phyloP scores from a whole-genome alignment of 2,797 vertebrate species.

The Enteromius treurensis region DNA sequence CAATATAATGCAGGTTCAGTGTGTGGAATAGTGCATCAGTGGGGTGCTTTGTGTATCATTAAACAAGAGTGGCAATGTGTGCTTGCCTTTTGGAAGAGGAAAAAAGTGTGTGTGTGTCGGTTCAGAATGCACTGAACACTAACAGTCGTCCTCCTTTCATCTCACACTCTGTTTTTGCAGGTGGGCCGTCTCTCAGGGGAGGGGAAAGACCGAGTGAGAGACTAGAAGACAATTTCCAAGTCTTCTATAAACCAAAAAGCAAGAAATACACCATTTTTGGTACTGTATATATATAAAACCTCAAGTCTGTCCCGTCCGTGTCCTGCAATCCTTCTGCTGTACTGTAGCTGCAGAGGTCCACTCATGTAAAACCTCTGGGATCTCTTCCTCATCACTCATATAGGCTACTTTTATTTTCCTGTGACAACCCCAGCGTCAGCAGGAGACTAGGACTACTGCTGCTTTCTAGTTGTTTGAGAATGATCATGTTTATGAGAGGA shows the following conservation, averaged over 20 bases:
- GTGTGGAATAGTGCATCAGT: conserved; percentile 19
- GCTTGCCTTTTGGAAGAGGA: conserved; percentile 45
- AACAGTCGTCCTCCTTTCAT: conserved; percentile 58
- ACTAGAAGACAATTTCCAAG: conserved; percentile 43
- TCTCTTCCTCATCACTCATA: conserved; percentile 50
- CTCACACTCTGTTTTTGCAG: conserved; percentile 57
- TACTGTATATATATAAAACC: neutral
- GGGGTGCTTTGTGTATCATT: conserved; percentile 26
- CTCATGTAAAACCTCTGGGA: conserved; percentile 26
- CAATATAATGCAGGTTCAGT: neutral
- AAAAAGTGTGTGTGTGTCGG: conserved; percentile 28
- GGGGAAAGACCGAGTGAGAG: conserved; percentile 20
- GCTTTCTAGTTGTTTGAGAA: neutral
- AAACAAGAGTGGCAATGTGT: conserved; percentile 31
- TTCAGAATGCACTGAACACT: conserved; percentile 47
- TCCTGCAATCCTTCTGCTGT: conserved; percentile 39
- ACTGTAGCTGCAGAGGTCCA: conserved; percentile 45
- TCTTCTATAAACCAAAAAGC: conserved; percentile 8
- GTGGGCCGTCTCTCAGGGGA: conserved; percentile 57
- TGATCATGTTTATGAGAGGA: conserved; percentile 4
- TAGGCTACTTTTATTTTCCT: neutral
- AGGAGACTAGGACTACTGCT: neutral
- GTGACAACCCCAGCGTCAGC: neutral
- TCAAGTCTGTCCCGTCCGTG: conserved; percentile 44
- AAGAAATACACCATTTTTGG: neutral